These are phyloP conservation scores for Drosophila demipolita DNA, from an alignment of 2,888 invertebrate species.

Conservation along the genomic window DNA sequence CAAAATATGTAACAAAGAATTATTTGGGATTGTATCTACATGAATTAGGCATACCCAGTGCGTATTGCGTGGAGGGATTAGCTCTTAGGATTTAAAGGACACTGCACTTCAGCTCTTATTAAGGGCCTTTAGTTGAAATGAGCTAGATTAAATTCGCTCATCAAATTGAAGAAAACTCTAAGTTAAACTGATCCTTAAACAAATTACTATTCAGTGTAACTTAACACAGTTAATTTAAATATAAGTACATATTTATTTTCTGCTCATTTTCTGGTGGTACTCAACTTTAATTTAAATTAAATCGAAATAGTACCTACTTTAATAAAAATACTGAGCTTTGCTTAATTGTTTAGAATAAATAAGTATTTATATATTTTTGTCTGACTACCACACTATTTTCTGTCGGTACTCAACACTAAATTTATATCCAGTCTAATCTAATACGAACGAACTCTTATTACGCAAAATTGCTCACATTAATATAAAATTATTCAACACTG, in stretches of 20 bases:
- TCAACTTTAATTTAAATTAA: not conserved
- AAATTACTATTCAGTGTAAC: not conserved
- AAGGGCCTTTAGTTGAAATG: not conserved
- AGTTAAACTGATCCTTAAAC: not conserved
- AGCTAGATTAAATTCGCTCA: not conserved
- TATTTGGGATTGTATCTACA: not conserved
- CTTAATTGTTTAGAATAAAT: not conserved
- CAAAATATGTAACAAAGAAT: slow-evolving; percentile 4
- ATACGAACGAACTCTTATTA: not conserved
- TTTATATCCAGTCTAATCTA: not conserved
- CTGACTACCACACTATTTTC: not conserved
- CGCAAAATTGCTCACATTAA: not conserved
- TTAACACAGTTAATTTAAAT: not conserved
- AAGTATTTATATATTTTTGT: not conserved
- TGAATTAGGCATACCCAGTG: slow-evolving; percentile 31
- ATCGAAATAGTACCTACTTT: not conserved
- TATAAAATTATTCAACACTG: not conserved
- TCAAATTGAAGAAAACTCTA: not conserved
- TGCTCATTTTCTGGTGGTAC: not conserved
- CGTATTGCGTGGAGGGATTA: not conserved
- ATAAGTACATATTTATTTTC: not conserved
- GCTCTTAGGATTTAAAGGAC: slow-evolving; percentile 3
- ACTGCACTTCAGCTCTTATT: not conserved
- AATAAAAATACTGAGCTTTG: not conserved
- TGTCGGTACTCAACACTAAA: not conserved